Evolutionary conservation across 2,113 vertebrate genomes (phyloP), one percentile per base, ranked within the genome.

Genomic region (Monarcha castaneiventris): DNA sequence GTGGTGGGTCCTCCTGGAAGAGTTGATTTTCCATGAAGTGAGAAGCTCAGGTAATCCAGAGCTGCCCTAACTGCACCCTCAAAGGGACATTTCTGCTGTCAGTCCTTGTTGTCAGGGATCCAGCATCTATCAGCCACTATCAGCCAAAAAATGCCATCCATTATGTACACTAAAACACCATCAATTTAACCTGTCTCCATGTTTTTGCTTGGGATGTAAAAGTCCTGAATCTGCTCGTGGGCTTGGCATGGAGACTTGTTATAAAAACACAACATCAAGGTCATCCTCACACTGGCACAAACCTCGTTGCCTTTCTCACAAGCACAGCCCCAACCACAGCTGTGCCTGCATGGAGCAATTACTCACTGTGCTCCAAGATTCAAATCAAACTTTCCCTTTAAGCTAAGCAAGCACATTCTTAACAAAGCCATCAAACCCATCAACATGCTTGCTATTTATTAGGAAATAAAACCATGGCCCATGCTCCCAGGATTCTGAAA

Each of bases 281-380:
- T 37, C 21, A 25, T 10, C 7, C n/a, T 74, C 10, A 23, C 1
- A 0, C 8, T 21, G 69, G 21, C 41, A 55, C 46, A 63, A 69
- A 52, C 35, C 16, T 54, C 3, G 0, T 2, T 64, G 72, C 20
- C 18, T 59, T 44, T 41, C 44, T 58, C 29, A 5, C 30, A 9
- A 22, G 14, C 2, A 0, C 54, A 80, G 71, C 39, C 46, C n/a
- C 58, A 43, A 6, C 8, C 2, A 0, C 48, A 64, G 67, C 44
- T 41, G 2, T 16, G 17, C 55, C 68, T 59, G 11, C 29, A 39
- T 0, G 0, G 3, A 59, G 39, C 69, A 37, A 22, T 43, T 54
- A 21, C 11, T 67, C 46, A n/a, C 43, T 9, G 7, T 46, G 44
- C 16, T 68, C 32, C 49, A 33, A 59, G 33, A 58, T 16, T 21